Conservation (phyloP, 1,140 invertebrate genomes). For the Brachionus manjavacas region DNA sequence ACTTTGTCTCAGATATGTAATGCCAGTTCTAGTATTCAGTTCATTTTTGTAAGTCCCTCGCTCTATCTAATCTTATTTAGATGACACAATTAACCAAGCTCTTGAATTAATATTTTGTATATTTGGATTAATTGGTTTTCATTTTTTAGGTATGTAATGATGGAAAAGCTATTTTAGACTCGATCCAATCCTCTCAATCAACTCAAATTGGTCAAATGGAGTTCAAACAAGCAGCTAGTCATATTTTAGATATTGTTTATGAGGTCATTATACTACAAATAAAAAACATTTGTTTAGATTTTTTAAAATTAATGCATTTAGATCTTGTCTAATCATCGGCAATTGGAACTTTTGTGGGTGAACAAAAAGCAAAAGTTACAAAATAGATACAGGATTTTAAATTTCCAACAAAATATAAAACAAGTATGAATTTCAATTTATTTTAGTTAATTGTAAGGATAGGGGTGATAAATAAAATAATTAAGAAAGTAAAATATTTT, state of each 20-base stretch:
- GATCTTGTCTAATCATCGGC: constrained; percentile 84
- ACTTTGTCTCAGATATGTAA: constrained; percentile 16
- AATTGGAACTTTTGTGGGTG: constrained; percentile 87
- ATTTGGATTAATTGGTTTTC: neutral
- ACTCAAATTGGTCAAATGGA: constrained; percentile 65
- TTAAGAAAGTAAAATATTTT: neutral
- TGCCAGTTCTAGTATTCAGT: constrained; percentile 16
- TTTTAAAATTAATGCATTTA: constrained; percentile 56
- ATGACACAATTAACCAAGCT: neutral
- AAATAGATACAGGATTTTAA: constrained; percentile 79
- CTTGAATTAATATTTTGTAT: neutral
- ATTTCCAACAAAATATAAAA: constrained; percentile 87
- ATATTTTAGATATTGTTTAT: constrained; percentile 62
- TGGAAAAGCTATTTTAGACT: constrained; percentile 58
- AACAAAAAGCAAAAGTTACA: constrained; percentile 85
- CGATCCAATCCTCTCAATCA: constrained; percentile 64
- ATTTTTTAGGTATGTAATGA: constrained; percentile 55
- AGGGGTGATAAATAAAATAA: neutral
- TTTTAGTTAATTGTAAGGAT: neutral
- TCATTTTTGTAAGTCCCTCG: constrained; percentile 18
- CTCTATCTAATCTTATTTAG: neutral
- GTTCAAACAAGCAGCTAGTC: constrained; percentile 68
- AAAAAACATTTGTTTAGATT: neutral
- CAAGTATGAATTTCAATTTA: constrained; percentile 49
- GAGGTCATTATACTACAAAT: constrained; percentile 47